phyloP scores from a whole-genome alignment of 2,888 invertebrate species.

The Nomada flava region DNA sequence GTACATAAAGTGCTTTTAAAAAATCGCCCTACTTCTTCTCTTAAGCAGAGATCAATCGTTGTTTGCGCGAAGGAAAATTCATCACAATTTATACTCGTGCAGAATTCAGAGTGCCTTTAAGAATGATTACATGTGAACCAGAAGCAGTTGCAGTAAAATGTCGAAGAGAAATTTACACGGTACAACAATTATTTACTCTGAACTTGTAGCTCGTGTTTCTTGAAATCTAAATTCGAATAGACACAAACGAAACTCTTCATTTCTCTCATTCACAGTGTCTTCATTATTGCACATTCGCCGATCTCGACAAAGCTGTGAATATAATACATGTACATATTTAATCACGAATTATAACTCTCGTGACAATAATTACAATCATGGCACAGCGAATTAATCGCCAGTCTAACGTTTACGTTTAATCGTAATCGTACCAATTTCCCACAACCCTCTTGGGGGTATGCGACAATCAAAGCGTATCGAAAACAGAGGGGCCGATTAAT shows the following conservation, averaged over 20 bases:
- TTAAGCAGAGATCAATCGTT: background rate
- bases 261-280: background rate
- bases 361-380: too few relatives aligned
- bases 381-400: too few relatives aligned
- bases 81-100: background rate
- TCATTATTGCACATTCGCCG: background rate
- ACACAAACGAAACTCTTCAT: background rate
- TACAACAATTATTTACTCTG: too few relatives aligned
- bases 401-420: background rate
- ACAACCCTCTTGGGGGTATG: background rate
- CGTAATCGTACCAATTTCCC: background rate
- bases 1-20: background rate
- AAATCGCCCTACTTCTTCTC: background rate
- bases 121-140: too few relatives aligned
- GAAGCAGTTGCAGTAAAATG: too few relatives aligned
- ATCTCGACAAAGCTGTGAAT: background rate
- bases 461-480: slow-evolving; percentile 3
- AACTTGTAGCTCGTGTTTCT: too few relatives aligned
- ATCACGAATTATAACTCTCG: too few relatives aligned
- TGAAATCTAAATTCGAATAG: background rate
- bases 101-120: too few relatives aligned
- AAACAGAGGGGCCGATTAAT: slow-evolving; percentile 29
- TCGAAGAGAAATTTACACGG: too few relatives aligned
- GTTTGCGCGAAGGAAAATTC: background rate
- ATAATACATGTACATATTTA: too few relatives aligned